Evolutionary conservation across 2,888 invertebrate species (phyloP), one percentile per base, ranked within the genome.

Genomic region (Drosophila peninsularis): DNA sequence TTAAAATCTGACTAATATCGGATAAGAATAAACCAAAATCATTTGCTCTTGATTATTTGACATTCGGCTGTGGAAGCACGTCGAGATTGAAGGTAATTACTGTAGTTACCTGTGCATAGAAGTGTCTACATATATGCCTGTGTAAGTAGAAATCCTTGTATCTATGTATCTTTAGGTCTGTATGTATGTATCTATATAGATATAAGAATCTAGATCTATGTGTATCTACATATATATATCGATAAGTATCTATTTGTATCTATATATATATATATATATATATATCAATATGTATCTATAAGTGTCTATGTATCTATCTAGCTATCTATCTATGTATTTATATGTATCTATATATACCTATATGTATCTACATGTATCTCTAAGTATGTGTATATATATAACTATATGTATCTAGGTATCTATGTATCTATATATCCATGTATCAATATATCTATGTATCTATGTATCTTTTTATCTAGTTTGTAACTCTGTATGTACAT

Each of bases 61-160:
- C 37, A 34, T 55, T 55, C 24, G 5, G 19, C 5, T 19, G n/a
- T 13, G 36, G 36, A 60, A 52, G 60, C 68, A 68, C 58, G 58
- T 68, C 49, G 21, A n/a, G 10, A 39, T n/a, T 44, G 52, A 68
- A 58, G 66, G 57, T 21, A 57, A 56, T 56, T 49, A 41, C 21
- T 47, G 9, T 45, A 21, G 32, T 2, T 10, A 49, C 14, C 24
- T n/a, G 24, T 30, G 3, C 11, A 17, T 10, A 34, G 24, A 36
- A 13, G 14, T 32, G 19, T 30, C 19, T 49, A 49, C n/a, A n/a
- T n/a, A n/a, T 7, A 11, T 17, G 30, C 1, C 14, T 30, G 5
- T 34, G 17, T 19, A 7, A 13, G 5, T 21, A 14, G 19, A 19
- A 2, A 37, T 49, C 13, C 9, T 13, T 27, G 30, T 30, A 17